Conservation (phyloP, 2,888 invertebrate genomes). For the Nemapogon koenigi region DNA sequence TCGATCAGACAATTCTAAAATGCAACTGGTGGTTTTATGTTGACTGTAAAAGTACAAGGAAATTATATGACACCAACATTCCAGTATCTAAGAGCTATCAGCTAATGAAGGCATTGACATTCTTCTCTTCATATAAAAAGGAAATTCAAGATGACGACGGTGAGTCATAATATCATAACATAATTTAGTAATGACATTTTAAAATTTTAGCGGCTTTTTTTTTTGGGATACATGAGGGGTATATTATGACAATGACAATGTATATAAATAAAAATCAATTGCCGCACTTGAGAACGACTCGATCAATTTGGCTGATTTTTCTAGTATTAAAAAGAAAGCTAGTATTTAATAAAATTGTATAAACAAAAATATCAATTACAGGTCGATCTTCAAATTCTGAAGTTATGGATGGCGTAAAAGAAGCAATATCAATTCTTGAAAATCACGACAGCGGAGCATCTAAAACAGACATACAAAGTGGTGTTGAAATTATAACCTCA, state of each 20-base stretch:
- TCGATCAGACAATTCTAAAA: constrained; percentile 89
- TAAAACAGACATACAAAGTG: constrained; percentile 18
- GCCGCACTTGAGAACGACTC: too few relatives aligned
- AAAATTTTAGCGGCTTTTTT: background rate
- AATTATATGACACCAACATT: constrained; percentile 87
- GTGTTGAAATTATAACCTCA: constrained; percentile 39
- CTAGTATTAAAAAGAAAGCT: too few relatives aligned
- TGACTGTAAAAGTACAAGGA: constrained; percentile 82
- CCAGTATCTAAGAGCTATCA: constrained; percentile 92
- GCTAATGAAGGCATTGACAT: constrained; percentile 87
- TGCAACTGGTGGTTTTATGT: constrained; percentile 97
- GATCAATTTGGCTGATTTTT: too few relatives aligned
- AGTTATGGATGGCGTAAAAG: constrained; percentile 46
- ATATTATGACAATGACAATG: too few relatives aligned
- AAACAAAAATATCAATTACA: constrained; percentile 19
- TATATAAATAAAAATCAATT: too few relatives aligned
- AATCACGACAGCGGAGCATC: constrained; percentile 31
- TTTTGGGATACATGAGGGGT: too few relatives aligned
- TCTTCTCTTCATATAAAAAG: constrained; percentile 85
- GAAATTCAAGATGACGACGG: constrained; percentile 49
- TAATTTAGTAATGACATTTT: background rate
- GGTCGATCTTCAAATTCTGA: constrained; percentile 39
- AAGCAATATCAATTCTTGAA: constrained; percentile 49
- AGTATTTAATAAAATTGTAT: background rate
- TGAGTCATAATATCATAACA: constrained; percentile 2